Base-by-base conservation (phyloP, 2,888 invertebrate genomes). In the Cheilosia soror region DNA sequence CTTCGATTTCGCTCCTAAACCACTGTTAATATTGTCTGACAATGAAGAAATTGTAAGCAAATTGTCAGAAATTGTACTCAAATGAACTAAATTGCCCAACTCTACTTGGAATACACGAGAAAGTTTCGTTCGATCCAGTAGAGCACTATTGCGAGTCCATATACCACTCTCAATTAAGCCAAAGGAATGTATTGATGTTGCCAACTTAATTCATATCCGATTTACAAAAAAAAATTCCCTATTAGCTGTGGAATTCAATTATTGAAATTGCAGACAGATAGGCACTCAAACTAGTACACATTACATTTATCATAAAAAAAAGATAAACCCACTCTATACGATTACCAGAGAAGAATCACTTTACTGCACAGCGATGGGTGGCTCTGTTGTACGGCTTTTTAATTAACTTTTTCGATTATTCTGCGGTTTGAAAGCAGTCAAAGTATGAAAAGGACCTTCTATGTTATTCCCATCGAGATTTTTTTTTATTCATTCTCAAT, bases 331-430 rank as follows among this genome's bases (percentile, higher is more conserved):
- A 20, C 47, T 47, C 44, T 15, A 44, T 33, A 29, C 5, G 20
- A 47, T 53, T 53, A 27, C 13, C 13, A 25, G 42, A 20, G 29
- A 31, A 31, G 29, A 62, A 44, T 44, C 40, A 37, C n/a, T 63
- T 42, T 37, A 15, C 25, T 31, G 13, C 47, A 13, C 5, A n/a
- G 55, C 27, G 31, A 5, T 42, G 63, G 49, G 33, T 44, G 47
- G 47, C 53, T 25, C 40, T 66, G 27, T 71, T 60, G 33, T 58
- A 42, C 15, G 49, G 51, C 25, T 47, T 78, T 83, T 83, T 83
- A 83, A 83, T 83, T 83, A 83, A 83, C 72, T 83, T 77, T 65
- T 83, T 72, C 81, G 65, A 71, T 82, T 72, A 77, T 66, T 25
- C 29, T 57, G 29, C 25, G 40, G 47, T 27, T 44, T 31, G 27